Conservation (phyloP, 2,797 vertebrate genomes). For the Coregonus suidteri region DNA sequence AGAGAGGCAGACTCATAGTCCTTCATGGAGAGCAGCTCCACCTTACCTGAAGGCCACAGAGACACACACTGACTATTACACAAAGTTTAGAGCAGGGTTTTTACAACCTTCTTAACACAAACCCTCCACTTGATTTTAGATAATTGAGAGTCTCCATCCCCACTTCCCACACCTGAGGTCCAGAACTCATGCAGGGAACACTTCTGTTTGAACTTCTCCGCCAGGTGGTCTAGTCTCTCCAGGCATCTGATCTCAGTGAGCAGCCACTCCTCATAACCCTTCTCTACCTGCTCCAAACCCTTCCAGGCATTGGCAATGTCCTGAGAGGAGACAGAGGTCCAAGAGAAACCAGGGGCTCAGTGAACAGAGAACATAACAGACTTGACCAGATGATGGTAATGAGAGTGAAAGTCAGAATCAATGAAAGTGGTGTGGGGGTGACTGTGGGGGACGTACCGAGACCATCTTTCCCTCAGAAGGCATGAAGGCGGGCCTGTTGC, state of each 20-base stretch:
- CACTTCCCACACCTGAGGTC: constrained; percentile 76
- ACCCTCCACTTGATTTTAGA: not conserved
- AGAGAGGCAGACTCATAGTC: constrained; percentile 88
- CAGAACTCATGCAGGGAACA: constrained; percentile 85
- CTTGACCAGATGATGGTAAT: not conserved
- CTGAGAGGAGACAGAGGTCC: constrained; percentile 61
- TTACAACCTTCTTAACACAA: not conserved
- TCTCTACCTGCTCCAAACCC: constrained; percentile 88
- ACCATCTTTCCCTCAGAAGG: constrained; percentile 93
- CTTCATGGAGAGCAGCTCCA: constrained; percentile 83
- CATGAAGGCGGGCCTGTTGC: constrained; percentile 92
- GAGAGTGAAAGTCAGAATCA: not conserved
- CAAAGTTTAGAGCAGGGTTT: not conserved
- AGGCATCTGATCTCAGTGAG: constrained; percentile 88
- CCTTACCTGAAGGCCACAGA: constrained; percentile 77
- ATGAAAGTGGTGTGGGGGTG: not conserved
- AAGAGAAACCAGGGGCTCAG: not conserved
- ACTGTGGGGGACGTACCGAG: constrained; percentile 75
- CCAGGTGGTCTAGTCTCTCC: constrained; percentile 88
- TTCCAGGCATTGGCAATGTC: constrained; percentile 91
- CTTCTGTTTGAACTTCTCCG: constrained; percentile 93
- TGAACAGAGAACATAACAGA: not conserved
- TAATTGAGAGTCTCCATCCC: not conserved
- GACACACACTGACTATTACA: not conserved
- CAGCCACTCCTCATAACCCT: constrained; percentile 92